Base-by-base conservation (phyloP, 2,113 vertebrate genomes). In the Etheostoma spectabile region DNA sequence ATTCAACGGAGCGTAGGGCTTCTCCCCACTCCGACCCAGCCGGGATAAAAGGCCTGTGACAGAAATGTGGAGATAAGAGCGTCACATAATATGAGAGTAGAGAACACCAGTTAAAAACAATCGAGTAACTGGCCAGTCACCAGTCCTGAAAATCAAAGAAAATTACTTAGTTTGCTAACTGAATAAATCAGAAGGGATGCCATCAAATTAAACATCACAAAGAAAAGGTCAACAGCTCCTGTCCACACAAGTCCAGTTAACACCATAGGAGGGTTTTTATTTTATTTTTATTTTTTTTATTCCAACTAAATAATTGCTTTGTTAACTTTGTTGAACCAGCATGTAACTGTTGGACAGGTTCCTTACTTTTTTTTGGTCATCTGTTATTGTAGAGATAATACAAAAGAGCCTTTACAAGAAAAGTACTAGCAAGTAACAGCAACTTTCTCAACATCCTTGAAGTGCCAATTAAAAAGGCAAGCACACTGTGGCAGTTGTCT, bases 11-110 rank as follows among this genome's bases (percentile, higher is more conserved):
- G 97, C 92, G 0, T 91, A 94, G 0, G 97, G 98, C 69, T 96
- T 98, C 90, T 98, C 96, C 7, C 85, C 79, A 14, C 95, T 96
- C 33, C 95, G 94, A 77, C 98, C 98, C 85, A 97, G 84, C 79
- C 93, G 96, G 16, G 98, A 99, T 38, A 99, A 86, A 64, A 99
- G 93, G 76, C 98, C 98, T 99, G 79, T 0, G 76, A 83, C 5
- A 27, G 8, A 46, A 75, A 78, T 1, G 6, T 73, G n/a, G 38
- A 49, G 45, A 61, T 21, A 22, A 64, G 30, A 49, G 30, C 6
- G 1, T 53, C 33, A 56, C 35, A 57, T 1, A 45, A 27, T 51
- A 49, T 62, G 38, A 42, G 8, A 42, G n/a, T 7, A 4, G 16
- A 18, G 16, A 66, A 65, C 22, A 13, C 0, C 4, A 7, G 22